phyloP scores from a whole-genome alignment of 2,888 invertebrate species.

The Unio delphinus region DNA sequence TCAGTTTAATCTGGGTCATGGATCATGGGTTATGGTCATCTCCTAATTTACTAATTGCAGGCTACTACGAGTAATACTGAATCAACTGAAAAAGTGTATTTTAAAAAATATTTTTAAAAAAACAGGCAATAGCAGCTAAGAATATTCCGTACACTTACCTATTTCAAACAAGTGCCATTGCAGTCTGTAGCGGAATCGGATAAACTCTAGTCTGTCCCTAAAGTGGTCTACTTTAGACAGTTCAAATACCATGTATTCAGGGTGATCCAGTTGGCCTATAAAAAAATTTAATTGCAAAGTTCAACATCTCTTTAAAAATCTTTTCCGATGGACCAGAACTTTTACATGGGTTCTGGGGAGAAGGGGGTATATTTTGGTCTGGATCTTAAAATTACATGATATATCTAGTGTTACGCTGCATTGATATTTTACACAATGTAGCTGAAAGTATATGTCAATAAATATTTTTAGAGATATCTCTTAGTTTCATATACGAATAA shows the following conservation, averaged over 20 bases:
- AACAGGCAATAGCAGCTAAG: not conserved
- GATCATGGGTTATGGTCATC: too few species aligned
- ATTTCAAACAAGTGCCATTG: constrained; percentile 67
- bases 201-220: constrained; percentile 63
- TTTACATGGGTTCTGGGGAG: too few species aligned
- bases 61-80: too few species aligned
- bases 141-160: constrained; percentile 43
- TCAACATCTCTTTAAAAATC: too few species aligned
- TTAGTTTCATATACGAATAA: too few species aligned
- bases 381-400: constrained; percentile 1
- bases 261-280: constrained; percentile 62
- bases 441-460: not conserved
- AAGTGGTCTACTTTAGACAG: constrained; percentile 66
- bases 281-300: not conserved
- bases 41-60: too few species aligned
- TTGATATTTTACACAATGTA: not conserved
- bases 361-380: too few species aligned
- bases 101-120: too few species aligned
- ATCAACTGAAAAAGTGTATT: too few species aligned
- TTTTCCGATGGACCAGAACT: too few species aligned
- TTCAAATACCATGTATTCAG: constrained; percentile 65
- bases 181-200: constrained; percentile 61
- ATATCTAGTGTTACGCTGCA: not conserved
- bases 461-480: too few species aligned
- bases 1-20: too few species aligned